Percentiles rank a stretch among this genome's conserved stretches.
Evolutionary conservation across 1,140 invertebrate species (phyloP).

Genomic region (Listronotus oregonensis): DNA sequence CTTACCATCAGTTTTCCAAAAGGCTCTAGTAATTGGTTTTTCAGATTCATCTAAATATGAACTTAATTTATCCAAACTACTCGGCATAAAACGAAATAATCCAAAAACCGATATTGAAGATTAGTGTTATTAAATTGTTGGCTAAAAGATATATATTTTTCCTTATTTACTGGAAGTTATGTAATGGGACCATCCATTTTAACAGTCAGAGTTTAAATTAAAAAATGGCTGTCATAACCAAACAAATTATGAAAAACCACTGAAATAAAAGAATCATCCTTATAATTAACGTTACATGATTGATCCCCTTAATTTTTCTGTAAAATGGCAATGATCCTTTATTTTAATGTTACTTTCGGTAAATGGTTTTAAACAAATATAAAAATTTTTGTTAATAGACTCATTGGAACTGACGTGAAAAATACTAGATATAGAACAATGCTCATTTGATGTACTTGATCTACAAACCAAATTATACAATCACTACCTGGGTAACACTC

Average conservation of each 20-base stretch:
- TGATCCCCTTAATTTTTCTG: slow-evolving; percentile 48
- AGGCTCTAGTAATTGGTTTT: not conserved
- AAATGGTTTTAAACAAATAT: slow-evolving; percentile 45
- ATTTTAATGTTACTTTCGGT: not conserved
- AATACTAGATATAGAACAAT: slow-evolving; percentile 36
- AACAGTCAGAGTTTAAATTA: slow-evolving; percentile 17
- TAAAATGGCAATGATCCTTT: slow-evolving; percentile 39
- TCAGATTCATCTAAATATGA: slow-evolving; percentile 17
- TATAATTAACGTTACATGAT: slow-evolving; percentile 52
- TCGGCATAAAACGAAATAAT: too few species aligned
- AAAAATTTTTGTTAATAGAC: slow-evolving; percentile 34
- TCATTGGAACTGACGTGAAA: slow-evolving; percentile 18
- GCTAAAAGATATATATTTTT: slow-evolving; percentile 4
- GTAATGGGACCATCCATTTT: slow-evolving; percentile 26
- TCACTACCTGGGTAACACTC: slow-evolving; percentile 38
- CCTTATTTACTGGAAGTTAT: slow-evolving; percentile 31
- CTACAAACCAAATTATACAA: slow-evolving; percentile 21
- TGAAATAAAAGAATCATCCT: slow-evolving; percentile 38
- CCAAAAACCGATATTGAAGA: slow-evolving; percentile 15
- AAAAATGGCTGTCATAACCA: slow-evolving; percentile 33
- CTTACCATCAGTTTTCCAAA: slow-evolving; percentile 34
- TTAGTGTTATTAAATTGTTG: too few species aligned
- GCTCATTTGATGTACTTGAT: slow-evolving; percentile 24
- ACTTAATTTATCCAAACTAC: slow-evolving; percentile 33
- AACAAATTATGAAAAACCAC: slow-evolving; percentile 31